phyloP scores from a whole-genome alignment of 2,888 invertebrate species.

The Dioctria linearis region DNA sequence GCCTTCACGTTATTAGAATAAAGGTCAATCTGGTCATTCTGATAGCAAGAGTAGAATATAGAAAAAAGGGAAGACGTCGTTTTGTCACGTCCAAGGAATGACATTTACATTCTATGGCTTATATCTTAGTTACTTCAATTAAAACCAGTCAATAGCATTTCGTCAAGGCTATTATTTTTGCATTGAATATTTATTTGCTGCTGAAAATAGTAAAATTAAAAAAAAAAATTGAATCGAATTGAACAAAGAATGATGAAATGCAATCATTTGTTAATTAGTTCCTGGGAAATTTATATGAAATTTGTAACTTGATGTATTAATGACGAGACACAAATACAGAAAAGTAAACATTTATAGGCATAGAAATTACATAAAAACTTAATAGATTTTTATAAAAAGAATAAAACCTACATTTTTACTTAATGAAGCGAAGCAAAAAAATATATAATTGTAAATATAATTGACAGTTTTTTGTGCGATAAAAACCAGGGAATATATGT shows the following conservation, averaged over 20 bases:
- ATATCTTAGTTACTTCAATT: too few relatives aligned
- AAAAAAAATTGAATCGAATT: conserved; percentile 26
- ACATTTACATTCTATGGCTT: too few relatives aligned
- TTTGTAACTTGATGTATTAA: conserved; percentile 46
- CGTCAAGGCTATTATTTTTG: conserved; percentile 15
- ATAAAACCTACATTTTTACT: conserved; percentile 47
- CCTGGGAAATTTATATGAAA: conserved; percentile 57
- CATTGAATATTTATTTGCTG: conserved; percentile 24
- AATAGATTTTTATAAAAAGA: conserved; percentile 42
- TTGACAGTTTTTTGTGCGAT: conserved; percentile 43
- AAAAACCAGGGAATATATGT: conserved; percentile 10
- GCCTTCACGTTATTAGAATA: too few relatives aligned
- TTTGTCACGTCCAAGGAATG: too few relatives aligned
- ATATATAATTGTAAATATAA: conserved; percentile 39
- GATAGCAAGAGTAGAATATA: too few relatives aligned
- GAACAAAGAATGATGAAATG: conserved; percentile 55
- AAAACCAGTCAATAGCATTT: too few relatives aligned
- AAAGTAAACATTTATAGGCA: conserved; percentile 12
- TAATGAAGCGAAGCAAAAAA: conserved; percentile 25
- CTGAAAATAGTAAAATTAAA: conserved; percentile 7
- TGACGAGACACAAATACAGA: conserved; percentile 31
- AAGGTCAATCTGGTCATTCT: too few relatives aligned
- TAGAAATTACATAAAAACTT: conserved; percentile 38
- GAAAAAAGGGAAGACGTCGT: too few relatives aligned
- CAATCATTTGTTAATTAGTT: conserved; percentile 60